Evolutionary conservation across 2,888 invertebrate genomes (phyloP).

Genomic region (Platycnemis pennipes): DNA sequence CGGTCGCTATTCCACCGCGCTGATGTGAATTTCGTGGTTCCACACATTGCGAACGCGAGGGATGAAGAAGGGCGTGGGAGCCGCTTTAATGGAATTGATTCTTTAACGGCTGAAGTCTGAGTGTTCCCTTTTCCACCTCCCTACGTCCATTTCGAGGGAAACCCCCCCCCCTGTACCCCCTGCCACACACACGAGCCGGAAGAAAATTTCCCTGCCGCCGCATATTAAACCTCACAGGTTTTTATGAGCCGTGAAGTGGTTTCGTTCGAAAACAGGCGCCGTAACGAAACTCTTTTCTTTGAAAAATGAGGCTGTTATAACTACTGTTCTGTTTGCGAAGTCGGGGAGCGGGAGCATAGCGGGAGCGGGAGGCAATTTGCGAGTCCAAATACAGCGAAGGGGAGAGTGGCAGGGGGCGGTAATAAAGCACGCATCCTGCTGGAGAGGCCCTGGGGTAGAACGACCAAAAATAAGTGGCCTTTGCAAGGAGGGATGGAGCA

Average conservation of each 20-base stretch:
- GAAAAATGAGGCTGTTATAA: neutral
- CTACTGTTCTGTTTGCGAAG: neutral
- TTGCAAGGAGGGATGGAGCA: too few species aligned
- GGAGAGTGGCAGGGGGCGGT: too few species aligned
- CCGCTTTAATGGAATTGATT: neutral
- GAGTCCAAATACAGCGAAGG: too few species aligned
- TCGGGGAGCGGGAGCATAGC: neutral
- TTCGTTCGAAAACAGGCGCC: slow-evolving; percentile 36
- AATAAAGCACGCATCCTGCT: too few species aligned
- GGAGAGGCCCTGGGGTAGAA: too few species aligned
- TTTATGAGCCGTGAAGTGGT: slow-evolving; percentile 36
- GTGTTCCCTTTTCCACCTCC: neutral
- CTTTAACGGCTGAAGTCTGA: neutral
- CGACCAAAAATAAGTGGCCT: too few species aligned
- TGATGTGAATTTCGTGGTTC: neutral
- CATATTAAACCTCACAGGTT: slow-evolving; percentile 21
- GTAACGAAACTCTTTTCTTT: slow-evolving; percentile 14
- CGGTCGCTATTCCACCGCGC: too few species aligned
- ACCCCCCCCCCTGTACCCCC: neutral
- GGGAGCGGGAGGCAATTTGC: too few species aligned
- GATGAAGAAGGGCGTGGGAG: too few species aligned
- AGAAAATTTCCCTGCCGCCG: neutral
- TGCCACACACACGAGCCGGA: neutral
- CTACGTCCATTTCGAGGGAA: neutral
- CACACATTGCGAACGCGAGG: neutral